phyloP scores from a whole-genome alignment of 2,113 vertebrate genomes.

The Tachycineta bicolor region DNA sequence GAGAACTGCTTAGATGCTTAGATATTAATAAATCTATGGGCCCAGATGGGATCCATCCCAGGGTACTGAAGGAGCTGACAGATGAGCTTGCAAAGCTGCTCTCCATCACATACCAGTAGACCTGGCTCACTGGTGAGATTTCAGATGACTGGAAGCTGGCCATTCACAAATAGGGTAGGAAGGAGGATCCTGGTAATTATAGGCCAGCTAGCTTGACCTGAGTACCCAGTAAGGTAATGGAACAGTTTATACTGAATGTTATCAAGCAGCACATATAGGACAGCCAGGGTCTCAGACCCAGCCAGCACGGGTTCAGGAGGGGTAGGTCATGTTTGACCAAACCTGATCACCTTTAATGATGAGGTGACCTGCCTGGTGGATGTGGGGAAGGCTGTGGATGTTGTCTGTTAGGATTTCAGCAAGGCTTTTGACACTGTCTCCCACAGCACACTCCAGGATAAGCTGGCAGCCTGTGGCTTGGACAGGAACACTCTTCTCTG shows the following conservation, averaged over 20 bases:
- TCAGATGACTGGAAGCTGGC: neutral
- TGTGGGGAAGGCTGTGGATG: neutral
- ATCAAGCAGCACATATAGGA: neutral
- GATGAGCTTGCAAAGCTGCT: neutral
- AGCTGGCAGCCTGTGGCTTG: neutral
- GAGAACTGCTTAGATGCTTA: neutral
- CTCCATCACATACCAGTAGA: neutral
- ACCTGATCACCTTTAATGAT: neutral
- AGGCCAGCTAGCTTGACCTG: no score
- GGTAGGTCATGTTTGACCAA: neutral
- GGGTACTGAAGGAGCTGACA: no score
- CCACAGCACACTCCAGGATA: neutral
- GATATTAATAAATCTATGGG: neutral
- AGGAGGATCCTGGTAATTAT: neutral
- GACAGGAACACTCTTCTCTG: neutral
- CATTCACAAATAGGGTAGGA: neutral
- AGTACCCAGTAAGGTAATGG: neutral
- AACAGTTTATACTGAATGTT: neutral
- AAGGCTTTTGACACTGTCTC: neutral
- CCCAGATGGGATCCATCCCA: neutral
- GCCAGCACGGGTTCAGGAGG: neutral
- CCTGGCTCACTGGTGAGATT: neutral
- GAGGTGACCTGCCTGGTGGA: neutral
- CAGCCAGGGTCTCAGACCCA: neutral
- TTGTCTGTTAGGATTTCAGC: neutral